A percentile compares a stretch with the other conserved stretches of the same genome.
These are phyloP conservation scores for Misgurnus mizolepis DNA, from an alignment of 2,113 vertebrate genomes.

Conservation along the genomic window DNA sequence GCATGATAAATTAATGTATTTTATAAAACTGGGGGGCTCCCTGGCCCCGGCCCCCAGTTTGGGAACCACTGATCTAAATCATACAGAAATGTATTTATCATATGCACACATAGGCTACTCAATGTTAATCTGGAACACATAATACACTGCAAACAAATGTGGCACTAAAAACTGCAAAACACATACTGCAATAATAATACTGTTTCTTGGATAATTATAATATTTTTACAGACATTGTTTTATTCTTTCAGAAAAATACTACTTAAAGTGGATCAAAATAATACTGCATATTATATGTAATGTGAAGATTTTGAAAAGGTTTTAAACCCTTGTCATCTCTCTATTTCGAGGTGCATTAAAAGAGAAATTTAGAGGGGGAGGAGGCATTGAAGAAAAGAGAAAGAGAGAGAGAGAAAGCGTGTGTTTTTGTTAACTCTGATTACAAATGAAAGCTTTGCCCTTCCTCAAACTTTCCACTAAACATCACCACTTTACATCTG, in stretches of 20 bases:
- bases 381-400: not conserved
- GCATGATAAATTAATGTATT: too few species aligned
- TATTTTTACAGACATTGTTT: too few species aligned
- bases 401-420: not conserved
- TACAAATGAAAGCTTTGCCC: conserved; percentile 12
- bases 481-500: conserved; percentile 22
- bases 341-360: not conserved
- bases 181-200: too few species aligned
- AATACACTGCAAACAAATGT: too few species aligned
- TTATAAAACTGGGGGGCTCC: too few species aligned
- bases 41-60: too few species aligned
- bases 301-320: not conserved
- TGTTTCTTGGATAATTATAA: too few species aligned
- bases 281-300: not conserved
- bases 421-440: conserved; percentile 33
- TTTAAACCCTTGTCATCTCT: not conserved
- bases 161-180: too few species aligned
- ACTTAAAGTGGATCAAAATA: too few species aligned
- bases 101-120: not conserved
- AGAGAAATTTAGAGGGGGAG: not conserved
- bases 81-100: not conserved
- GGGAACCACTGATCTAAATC: not conserved
- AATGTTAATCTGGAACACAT: too few species aligned
- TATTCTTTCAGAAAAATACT: too few species aligned
- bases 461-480: conserved; percentile 33